Evolutionary conservation across 2,888 invertebrate genomes (phyloP).

Genomic region (Leptinotarsa rubiginosa): DNA sequence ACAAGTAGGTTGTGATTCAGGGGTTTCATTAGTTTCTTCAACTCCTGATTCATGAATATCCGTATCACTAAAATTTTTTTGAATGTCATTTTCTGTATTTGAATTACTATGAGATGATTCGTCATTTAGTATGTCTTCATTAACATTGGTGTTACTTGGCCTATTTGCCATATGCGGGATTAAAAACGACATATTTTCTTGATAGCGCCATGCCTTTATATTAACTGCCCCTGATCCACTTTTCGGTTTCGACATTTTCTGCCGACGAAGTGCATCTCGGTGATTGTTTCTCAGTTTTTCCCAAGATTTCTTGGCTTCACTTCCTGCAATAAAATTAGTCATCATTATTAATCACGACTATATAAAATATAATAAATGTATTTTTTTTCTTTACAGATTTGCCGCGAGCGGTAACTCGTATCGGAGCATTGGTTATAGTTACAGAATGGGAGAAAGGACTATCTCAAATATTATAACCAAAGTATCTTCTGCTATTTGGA

Average conservation of each 20-base stretch:
- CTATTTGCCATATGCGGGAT: conserved; percentile 21
- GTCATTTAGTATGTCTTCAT: conserved; percentile 11
- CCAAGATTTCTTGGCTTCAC: conserved; percentile 23
- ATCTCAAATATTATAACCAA: conserved; percentile 14
- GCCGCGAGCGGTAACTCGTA: conserved; percentile 17
- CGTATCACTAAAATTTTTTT: too few species aligned
- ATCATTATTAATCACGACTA: conserved; percentile 3
- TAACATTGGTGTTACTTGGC: conserved; percentile 18
- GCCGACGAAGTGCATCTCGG: conserved; percentile 4
- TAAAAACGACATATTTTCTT: conserved; percentile 20
- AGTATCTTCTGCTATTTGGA: conserved; percentile 12
- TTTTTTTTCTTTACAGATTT: conserved; percentile 12
- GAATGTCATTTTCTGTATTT: too few species aligned
- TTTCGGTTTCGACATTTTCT: conserved; percentile 9
- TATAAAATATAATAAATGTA: conserved; percentile 7
- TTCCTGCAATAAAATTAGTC: conserved; percentile 27
- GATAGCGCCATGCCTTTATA: conserved; percentile 18
- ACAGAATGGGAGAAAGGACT: conserved; percentile 20
- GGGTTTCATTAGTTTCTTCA: not conserved
- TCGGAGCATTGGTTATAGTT: conserved; percentile 21
- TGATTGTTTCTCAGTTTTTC: conserved; percentile 23
- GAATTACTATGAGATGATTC: not conserved
- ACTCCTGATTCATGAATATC: not conserved
- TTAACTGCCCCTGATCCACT: conserved; percentile 17
- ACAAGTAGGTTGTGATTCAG: not conserved